Evolutionary conservation across 2,888 invertebrate genomes (phyloP).

Genomic region (Girardia tigrina): DNA sequence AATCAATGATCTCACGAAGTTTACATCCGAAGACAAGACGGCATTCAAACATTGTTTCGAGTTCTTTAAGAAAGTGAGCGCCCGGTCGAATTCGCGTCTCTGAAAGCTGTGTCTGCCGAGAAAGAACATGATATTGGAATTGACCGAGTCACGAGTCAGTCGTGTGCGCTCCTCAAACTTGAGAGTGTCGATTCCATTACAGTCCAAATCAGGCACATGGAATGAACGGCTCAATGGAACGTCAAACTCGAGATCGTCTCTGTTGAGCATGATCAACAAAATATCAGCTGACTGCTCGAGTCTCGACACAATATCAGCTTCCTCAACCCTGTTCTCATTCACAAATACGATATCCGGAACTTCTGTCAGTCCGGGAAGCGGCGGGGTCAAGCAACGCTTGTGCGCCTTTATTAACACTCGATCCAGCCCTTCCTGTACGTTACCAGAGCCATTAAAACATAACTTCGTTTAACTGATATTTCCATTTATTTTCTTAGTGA

Average conservation of each 20-base stretch:
- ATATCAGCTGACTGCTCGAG: background rate
- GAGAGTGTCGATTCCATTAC: background rate
- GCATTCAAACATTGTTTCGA: background rate
- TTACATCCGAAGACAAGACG: no score
- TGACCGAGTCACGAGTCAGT: background rate
- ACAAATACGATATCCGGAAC: conserved; percentile 25
- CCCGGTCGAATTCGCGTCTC: background rate
- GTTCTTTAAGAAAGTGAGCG: background rate
- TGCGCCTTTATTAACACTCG: background rate
- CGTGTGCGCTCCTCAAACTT: background rate
- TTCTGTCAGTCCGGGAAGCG: conserved; percentile 27
- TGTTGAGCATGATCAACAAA: background rate
- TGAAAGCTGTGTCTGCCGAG: background rate
- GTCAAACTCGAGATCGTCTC: background rate
- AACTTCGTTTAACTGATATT: no score
- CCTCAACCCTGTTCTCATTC: background rate
- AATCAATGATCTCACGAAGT: background rate
- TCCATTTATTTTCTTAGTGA: no score
- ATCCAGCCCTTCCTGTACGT: background rate
- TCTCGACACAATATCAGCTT: background rate
- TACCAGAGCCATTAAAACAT: no score
- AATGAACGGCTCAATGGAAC: background rate
- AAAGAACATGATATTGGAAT: conserved; percentile 11
- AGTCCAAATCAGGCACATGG: background rate
- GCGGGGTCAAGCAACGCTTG: conserved; percentile 5